Base-by-base conservation (phyloP, 2,888 invertebrate species). In the Sminthurinus aureus region DNA sequence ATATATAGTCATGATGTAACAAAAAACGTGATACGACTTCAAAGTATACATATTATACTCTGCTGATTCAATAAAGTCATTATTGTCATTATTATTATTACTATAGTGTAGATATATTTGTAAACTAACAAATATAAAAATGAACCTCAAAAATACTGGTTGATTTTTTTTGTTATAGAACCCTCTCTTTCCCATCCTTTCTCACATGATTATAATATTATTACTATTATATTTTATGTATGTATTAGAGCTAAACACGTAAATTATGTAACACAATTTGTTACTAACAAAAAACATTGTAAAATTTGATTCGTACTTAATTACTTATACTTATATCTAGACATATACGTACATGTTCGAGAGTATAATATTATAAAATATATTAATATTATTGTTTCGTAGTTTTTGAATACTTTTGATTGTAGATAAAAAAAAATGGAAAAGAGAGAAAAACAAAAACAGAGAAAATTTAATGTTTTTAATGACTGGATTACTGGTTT, bases 391-490 rank as follows among this genome's bases (percentile, higher is more conserved):
- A 38, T 38, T 38, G 38, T 38, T 15, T 20, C 66, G 66, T 66
- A 66, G 66, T 66, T n/a, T n/a, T 66, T 20, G 66, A 20, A 66
- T 15, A 66, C 66, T n/a, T n/a, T n/a, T 69, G 24, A 69, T 22
- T n/a, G 15, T 69, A 69, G 1, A 69, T 69, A 69, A 1, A 20
- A n/a, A 24, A 12, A 69, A 15, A 69, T 8, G 15, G 11, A 69
- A 69, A n/a, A 22, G 20, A 20, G 69, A 66, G 20, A 66, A 66
- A 15, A 66, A 66, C 66, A 15, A 66, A 66, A 20, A 66, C 20
- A 24, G n/a, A 69, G 69, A 69, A n/a, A 69, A 69, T 2, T 69
- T 58, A 58, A 69, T n/a, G 69, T 69, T 24, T 69, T 20, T 69
- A 69, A 4, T 69, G 69, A 20, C 24, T 20, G 69, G 69, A 69